phyloP scores from a whole-genome alignment of 2,888 invertebrate genomes.

The Caenorhabditis sinica region DNA sequence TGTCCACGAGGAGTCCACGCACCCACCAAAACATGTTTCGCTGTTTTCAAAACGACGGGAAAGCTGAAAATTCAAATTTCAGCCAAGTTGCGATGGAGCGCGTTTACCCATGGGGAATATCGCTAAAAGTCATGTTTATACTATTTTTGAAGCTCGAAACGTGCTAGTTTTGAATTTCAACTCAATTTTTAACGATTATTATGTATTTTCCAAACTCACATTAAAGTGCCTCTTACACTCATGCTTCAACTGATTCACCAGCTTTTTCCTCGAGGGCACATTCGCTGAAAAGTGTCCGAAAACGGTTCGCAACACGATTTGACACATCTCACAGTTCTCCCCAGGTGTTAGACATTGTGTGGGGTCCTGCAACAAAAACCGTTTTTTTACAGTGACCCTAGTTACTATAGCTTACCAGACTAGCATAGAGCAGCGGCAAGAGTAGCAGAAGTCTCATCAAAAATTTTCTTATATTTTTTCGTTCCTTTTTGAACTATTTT shows the following conservation, averaged over 20 bases:
- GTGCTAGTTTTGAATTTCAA: too few species aligned
- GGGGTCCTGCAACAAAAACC: slow-evolving; percentile 39
- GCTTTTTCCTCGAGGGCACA: slow-evolving; percentile 67
- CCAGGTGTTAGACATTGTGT: slow-evolving; percentile 64
- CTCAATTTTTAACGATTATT: too few species aligned
- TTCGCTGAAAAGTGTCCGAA: slow-evolving; percentile 73
- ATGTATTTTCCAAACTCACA: slow-evolving; percentile 65
- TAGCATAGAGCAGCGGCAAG: slow-evolving; percentile 35
- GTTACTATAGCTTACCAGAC: slow-evolving; percentile 18
- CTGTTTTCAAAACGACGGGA: too few species aligned
- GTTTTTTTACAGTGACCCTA: not conserved
- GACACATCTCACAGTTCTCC: slow-evolving; percentile 75
- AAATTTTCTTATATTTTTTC: not conserved
- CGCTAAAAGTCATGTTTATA: too few species aligned
- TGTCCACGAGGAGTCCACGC: too few species aligned
- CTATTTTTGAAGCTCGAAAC: not conserved
- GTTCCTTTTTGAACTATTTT: not conserved
- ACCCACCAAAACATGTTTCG: too few species aligned
- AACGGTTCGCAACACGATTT: slow-evolving; percentile 73
- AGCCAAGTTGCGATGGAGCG: too few species aligned
- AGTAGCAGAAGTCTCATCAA: slow-evolving; percentile 50
- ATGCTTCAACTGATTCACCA: slow-evolving; percentile 76
- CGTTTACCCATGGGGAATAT: too few species aligned
- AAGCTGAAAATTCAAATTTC: too few species aligned
- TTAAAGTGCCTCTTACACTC: slow-evolving; percentile 80